Evolutionary conservation across 2,888 invertebrate species (phyloP), one percentile per base, ranked within the genome.

Genomic region (Hybos culiciformis): DNA sequence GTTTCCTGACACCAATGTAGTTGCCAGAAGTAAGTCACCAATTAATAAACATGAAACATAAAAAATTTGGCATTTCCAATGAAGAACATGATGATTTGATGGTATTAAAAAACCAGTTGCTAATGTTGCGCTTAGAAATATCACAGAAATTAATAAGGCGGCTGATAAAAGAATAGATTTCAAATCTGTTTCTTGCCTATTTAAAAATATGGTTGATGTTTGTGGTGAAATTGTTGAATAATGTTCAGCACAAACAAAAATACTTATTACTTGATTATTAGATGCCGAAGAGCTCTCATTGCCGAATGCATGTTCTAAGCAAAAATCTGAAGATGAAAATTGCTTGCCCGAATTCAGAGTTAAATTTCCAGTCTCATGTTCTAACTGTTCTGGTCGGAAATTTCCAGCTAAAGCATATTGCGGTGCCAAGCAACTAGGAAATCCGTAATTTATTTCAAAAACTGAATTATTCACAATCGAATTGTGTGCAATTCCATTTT

Each of bases 61-160:
- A 67, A 84, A 80, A 51, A 86, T 85, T 70, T 88, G 87, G 61
- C 87, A 87, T 56, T 84, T 75, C 83, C 87, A 87, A 67, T 88
- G 88, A 54, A 88, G 72, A 50, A 84, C 83, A 69, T 86, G 87
- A 68, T 83, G 82, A 54, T 83, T 82, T 51, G 83, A 80, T 41
- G 86, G 85, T 61, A 86, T 71, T 53, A 86, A 71, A 56, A 80
- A 82, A 14, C 85, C 82, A 11, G 85, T 81, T 37, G 78, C 80
- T 56, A 88, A 67, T 41, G 87, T 88, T 15, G 84, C 82, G 31
- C 80, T 78, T 62, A 88, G 70, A 70, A 88, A 88, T 48, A 83
- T 74, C 4, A 81, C 83, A 54, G 86, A 85, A 54, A 88, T 74
- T 45, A 85, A 77, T 59, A 87, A 70, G 46, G 82, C 83, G 44